Base-by-base conservation (phyloP, 53 echinoderm and acorn worm species). In the Astropecten irregularis region DNA sequence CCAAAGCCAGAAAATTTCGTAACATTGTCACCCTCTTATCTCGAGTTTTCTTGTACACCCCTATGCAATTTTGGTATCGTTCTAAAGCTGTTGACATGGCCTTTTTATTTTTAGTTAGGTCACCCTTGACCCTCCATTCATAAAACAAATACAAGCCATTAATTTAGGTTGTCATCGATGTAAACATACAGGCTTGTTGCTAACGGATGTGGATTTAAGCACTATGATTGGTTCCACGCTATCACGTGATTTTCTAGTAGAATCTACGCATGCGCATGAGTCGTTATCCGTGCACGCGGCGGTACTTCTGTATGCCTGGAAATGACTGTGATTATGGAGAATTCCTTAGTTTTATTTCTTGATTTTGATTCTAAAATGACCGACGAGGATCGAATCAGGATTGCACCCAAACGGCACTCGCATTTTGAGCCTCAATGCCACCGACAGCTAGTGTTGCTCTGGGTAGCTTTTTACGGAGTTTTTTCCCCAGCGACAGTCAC, bases 381-480 rank as follows among this genome's bases (percentile, higher is more conserved):
- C 33, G 63, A 63, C 18, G 31, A 63, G 31, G 18, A 30, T 18
- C 28, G 63, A 63, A 63, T 63, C 8, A 11, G 5, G 63, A 63
- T 29, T 63, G 63, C 63, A 14, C 63, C 31, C 18, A 63, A n/a
- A 63, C 18, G 63, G 31, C 31, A 18, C 63, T 33, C 11, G 16
- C 31, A 63, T 63, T 63, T 18, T 63, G 9, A 33, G 63, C 8
- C 63, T 63, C 33, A 63, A 63, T 63, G 63, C 63, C 31, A 10
- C 63, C 18, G 63, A 63, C 33, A 63, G n/a, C n/a, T n/a, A n/a
- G 31, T 30, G 63, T 9, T 32, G 18, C 63, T 10, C 63, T 63
- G 63, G 36, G 33, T 29, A 63, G 15, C 14, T 63, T 30, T 63
- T 63, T 18, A 63, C 63, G 6, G 63, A 63, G 63, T 63, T 29